Evolutionary conservation across 2,888 invertebrate genomes (phyloP).

Genomic region (Nesidiocoris tenuis): DNA sequence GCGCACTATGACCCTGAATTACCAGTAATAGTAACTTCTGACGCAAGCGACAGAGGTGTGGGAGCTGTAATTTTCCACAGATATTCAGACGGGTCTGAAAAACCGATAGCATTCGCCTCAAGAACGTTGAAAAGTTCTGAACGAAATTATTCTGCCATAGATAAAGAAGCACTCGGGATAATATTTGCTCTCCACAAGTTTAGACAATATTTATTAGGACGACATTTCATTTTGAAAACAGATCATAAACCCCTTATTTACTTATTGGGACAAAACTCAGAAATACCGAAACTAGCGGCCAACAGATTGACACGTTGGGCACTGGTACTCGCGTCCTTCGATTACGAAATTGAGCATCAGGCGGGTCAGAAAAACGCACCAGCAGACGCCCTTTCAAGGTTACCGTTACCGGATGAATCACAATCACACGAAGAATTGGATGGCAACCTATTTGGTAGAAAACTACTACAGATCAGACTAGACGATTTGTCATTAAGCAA

Average conservation of each 20-base stretch:
- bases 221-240: conserved; percentile 1
- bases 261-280: neutral
- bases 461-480: neutral
- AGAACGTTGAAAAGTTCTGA: neutral
- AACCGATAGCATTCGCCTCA: neutral
- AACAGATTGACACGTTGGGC: neutral
- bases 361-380: neutral
- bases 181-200: neutral
- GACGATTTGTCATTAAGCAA: neutral
- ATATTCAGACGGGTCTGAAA: conserved; percentile 19
- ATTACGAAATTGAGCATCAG: neutral
- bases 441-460: neutral
- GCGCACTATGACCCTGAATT: neutral
- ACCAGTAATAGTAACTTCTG: neutral
- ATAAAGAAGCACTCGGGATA: conserved; percentile 8
- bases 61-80: conserved; percentile 26
- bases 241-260: conserved; percentile 9
- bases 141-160: conserved; percentile 18
- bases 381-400: conserved; percentile 29
- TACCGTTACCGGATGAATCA: neutral
- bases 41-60: conserved; percentile 3
- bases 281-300: conserved; percentile 3
- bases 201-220: neutral
- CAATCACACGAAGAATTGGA: conserved; percentile 4
- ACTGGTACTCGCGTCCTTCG: neutral